A percentile compares a stretch with the other conserved stretches of the same genome.
phyloP scores from a whole-genome alignment of 1,140 invertebrate genomes.

The Latrodectus geometricus region DNA sequence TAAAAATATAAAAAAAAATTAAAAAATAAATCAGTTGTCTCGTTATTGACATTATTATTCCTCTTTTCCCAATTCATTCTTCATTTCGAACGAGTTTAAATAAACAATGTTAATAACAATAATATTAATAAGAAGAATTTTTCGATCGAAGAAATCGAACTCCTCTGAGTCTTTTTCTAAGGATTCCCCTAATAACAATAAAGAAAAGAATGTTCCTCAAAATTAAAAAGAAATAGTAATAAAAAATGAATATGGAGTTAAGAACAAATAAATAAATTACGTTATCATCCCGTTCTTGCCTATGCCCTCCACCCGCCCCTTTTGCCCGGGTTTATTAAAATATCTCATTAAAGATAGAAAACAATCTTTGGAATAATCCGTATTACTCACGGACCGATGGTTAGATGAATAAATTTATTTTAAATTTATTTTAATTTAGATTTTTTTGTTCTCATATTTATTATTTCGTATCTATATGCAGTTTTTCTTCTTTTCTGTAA shows the following conservation, averaged over 20 bases:
- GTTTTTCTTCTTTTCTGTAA: slow-evolving; percentile 16
- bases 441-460: slow-evolving; percentile 33
- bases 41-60: slow-evolving; percentile 46
- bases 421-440: slow-evolving; percentile 43
- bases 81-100: slow-evolving; percentile 32
- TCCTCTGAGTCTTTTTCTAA: slow-evolving; percentile 33
- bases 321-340: slow-evolving; percentile 58
- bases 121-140: slow-evolving; percentile 57
- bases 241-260: slow-evolving; percentile 35
- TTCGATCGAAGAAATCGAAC: background rate
- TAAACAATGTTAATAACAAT: slow-evolving; percentile 58
- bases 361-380: slow-evolving; percentile 61
- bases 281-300: slow-evolving; percentile 20
- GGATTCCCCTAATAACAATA: slow-evolving; percentile 45
- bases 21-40: slow-evolving; percentile 11
- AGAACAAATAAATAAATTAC: slow-evolving; percentile 61
- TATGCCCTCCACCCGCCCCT: background rate
- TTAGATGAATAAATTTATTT: slow-evolving; percentile 62
- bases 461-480: slow-evolving; percentile 33
- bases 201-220: slow-evolving; percentile 3
- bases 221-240: slow-evolving; percentile 24
- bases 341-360: slow-evolving; percentile 61
- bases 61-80: slow-evolving; percentile 9
- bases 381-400: slow-evolving; percentile 49
- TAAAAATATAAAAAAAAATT: background rate